These are phyloP conservation scores for Gobionotothen gibberifrons DNA, from an alignment of 2,797 vertebrate genomes.

Conservation along the genomic window DNA sequence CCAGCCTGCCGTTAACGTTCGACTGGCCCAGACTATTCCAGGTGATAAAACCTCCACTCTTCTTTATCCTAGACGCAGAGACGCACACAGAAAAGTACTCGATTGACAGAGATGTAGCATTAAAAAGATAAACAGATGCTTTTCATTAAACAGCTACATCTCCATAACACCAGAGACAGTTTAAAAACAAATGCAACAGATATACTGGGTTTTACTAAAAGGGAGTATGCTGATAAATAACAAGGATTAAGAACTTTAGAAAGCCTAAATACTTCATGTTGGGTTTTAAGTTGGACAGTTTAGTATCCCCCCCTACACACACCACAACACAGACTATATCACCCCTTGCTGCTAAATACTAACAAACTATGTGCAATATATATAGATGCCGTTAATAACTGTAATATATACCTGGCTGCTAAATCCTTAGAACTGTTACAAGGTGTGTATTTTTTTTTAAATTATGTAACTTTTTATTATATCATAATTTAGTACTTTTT, in stretches of 20 bases:
- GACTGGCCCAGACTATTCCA: slow-evolving; percentile 98
- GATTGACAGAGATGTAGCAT: neutral
- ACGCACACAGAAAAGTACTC: too few species aligned
- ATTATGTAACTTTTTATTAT: too few species aligned
- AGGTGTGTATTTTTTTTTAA: too few species aligned
- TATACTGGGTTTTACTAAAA: neutral
- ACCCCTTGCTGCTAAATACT: too few species aligned
- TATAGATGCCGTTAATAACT: too few species aligned
- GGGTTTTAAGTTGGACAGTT: neutral
- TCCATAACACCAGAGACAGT: neutral
- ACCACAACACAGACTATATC: too few species aligned
- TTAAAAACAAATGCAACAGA: neutral
- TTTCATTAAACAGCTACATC: neutral
- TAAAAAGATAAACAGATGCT: neutral
- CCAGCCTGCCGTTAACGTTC: slow-evolving; percentile 95
- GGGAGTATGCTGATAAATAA: neutral
- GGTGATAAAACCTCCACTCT: slow-evolving; percentile 91
- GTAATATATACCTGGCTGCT: too few species aligned
- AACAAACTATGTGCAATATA: too few species aligned
- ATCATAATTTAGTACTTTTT: too few species aligned
- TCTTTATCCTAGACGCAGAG: slow-evolving; percentile 87
- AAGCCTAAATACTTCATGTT: neutral
- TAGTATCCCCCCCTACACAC: neutral
- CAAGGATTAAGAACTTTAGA: neutral
- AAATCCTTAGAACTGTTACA: too few species aligned